Conservation (phyloP, 2,888 invertebrate genomes). For the Buathra laborator region DNA sequence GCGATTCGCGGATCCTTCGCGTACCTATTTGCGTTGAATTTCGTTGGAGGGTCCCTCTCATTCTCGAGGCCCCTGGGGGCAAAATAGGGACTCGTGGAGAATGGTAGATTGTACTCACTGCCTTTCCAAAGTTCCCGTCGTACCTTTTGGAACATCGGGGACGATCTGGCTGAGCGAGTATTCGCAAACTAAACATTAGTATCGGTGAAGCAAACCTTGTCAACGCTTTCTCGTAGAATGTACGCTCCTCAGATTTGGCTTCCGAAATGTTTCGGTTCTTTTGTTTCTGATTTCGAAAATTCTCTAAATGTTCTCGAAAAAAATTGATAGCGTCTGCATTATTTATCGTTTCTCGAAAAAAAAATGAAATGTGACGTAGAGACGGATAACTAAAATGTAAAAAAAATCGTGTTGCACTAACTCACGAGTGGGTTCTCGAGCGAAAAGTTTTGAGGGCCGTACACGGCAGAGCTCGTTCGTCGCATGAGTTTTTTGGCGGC, state of each 20-base stretch:
- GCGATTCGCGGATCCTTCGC: conserved; percentile 54
- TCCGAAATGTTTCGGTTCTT: not conserved
- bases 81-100: not conserved
- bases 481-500: conserved; percentile 38
- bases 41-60: conserved; percentile 73
- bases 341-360: not conserved
- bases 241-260: not conserved
- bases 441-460: conserved; percentile 64
- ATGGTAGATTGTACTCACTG: not conserved
- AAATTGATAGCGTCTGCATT: no score
- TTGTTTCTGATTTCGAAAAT: no score
- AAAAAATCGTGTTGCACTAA: not conserved
- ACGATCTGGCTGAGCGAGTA: not conserved
- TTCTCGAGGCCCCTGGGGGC: conserved; percentile 44
- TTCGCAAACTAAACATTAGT: not conserved
- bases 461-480: conserved; percentile 54
- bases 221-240: not conserved
- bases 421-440: conserved; percentile 40
- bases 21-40: conserved; percentile 82
- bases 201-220: not conserved
- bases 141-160: not conserved
- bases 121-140: not conserved
- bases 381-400: not conserved
- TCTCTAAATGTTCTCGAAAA: not conserved
- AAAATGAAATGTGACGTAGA: not conserved